These are phyloP conservation scores for Drosophila kurseongensis DNA, from an alignment of 1,140 invertebrate species.

Conservation along the genomic window DNA sequence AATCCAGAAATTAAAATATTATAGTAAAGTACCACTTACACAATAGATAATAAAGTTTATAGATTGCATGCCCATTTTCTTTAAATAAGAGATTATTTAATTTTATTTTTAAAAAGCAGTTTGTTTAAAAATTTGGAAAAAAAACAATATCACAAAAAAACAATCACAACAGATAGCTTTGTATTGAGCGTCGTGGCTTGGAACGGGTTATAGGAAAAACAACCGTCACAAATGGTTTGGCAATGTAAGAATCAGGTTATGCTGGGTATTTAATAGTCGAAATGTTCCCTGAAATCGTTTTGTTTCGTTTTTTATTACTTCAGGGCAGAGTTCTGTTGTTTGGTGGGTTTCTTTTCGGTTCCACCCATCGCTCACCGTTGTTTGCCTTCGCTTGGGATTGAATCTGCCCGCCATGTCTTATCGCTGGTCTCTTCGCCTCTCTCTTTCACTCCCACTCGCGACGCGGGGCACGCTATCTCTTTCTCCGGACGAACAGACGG, in stretches of 20 bases:
- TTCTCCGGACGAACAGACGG: not conserved
- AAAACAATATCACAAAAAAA: no score
- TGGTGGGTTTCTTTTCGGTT: not conserved
- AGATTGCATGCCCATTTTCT: no score
- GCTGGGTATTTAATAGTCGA: not conserved
- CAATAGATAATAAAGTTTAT: no score
- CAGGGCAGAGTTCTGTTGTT: not conserved
- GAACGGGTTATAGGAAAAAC: no score
- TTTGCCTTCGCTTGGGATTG: slow-evolving; percentile 56
- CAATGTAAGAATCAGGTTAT: not conserved
- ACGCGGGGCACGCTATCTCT: slow-evolving; percentile 10
- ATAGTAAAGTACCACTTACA: no score
- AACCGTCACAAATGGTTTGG: no score
- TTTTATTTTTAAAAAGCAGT: no score
- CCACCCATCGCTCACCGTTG: slow-evolving; percentile 62
- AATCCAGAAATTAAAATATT: no score
- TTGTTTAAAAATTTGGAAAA: no score
- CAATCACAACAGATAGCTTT: no score
- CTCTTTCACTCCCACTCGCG: slow-evolving; percentile 4
- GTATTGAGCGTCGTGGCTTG: no score
- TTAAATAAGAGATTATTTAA: no score
- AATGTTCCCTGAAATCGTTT: not conserved
- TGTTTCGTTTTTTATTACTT: not conserved
- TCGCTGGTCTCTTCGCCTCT: slow-evolving; percentile 17
- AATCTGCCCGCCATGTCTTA: slow-evolving; percentile 70